Base-by-base conservation (phyloP, 2,888 invertebrate genomes). In the Bembecia ichneumoniformis region DNA sequence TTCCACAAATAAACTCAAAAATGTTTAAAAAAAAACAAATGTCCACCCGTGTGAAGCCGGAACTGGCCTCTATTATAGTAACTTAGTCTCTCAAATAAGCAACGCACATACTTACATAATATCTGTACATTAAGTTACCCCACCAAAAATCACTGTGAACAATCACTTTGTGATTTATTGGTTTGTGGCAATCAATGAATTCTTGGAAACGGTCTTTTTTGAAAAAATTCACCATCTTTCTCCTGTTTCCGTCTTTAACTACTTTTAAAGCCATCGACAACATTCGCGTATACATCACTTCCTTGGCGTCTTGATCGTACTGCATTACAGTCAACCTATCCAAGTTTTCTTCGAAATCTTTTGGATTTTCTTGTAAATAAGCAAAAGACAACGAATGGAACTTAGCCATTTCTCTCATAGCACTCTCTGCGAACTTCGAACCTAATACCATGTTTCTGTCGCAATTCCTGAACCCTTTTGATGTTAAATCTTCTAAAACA, bases 321-420 rank as follows among this genome's bases (percentile, higher is more conserved):
- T 0, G 46, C 35, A 0, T 48, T 20, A 48, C 16, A 35, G 3
- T 14, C 46, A 20, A 16, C 35, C 11, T 40, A n/a, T 36, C n/a
- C 11, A 10, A 16, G 16, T 15, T 7, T 35, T 47, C 45, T 0
- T 56, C 54, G 20, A 67, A 72, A 7, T 62, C 58, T 10, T 61
- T 65, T 0, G 78, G 79, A 13, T 72, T 58, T 40, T 77, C 69
- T 9, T 69, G 68, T 43, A 68, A 64, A 36, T 71, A 68, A 0
- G 76, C 76, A 9, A 79, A 74, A 0, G 80, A 80, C 9, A 79
- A 52, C 0, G 81, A 81, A 50, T 83, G 83, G 50, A 77, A 75
- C 44, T 64, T 66, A 0, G 80, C 80, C 10, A 80, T 54, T 1
- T 54, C 56, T 16, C 66, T 57, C 0, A 75, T 57, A 0, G 75